Percentiles rank a stretch among this genome's conserved stretches.
These are phyloP conservation scores for Dascillus cervinus DNA, from an alignment of 2,888 invertebrate genomes.

Conservation along the genomic window DNA sequence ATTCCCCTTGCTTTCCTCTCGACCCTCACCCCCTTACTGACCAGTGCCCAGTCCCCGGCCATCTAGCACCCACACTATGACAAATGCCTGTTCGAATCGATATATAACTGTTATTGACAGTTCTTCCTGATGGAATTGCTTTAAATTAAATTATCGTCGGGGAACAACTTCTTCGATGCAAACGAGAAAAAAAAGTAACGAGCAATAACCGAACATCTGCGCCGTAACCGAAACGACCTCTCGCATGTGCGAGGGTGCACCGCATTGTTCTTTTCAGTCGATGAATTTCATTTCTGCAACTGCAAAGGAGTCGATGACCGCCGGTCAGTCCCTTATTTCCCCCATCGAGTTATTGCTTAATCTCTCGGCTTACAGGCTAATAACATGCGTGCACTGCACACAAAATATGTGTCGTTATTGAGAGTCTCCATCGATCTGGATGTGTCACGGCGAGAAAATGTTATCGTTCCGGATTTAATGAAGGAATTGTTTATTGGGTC, in stretches of 20 bases:
- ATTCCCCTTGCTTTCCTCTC: slow-evolving; percentile 19
- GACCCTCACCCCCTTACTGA: slow-evolving; percentile 31
- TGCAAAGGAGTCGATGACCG: too few species aligned
- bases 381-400: slow-evolving; percentile 24
- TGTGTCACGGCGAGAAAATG: too few species aligned
- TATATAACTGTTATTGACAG: slow-evolving; percentile 42
- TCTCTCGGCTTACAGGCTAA: slow-evolving; percentile 39
- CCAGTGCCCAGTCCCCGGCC: slow-evolving; percentile 37
- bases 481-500: too few species aligned
- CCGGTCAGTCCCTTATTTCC: slow-evolving; percentile 36
- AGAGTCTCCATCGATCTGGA: too few species aligned
- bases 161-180: not conserved
- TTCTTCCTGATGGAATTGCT: slow-evolving; percentile 22
- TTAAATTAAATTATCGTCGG: slow-evolving; percentile 5
- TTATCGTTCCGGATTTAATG: too few species aligned
- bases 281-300: too few species aligned
- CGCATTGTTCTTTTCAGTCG: slow-evolving; percentile 23
- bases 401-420: too few species aligned
- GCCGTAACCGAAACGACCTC: slow-evolving; percentile 2
- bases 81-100: slow-evolving; percentile 43
- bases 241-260: slow-evolving; percentile 17
- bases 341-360: slow-evolving; percentile 40
- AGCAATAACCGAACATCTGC: too few species aligned
- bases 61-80: slow-evolving; percentile 41
- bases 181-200: too few species aligned